Conservation (phyloP, 2,113 vertebrate species). For the Nansenia antarctica region DNA sequence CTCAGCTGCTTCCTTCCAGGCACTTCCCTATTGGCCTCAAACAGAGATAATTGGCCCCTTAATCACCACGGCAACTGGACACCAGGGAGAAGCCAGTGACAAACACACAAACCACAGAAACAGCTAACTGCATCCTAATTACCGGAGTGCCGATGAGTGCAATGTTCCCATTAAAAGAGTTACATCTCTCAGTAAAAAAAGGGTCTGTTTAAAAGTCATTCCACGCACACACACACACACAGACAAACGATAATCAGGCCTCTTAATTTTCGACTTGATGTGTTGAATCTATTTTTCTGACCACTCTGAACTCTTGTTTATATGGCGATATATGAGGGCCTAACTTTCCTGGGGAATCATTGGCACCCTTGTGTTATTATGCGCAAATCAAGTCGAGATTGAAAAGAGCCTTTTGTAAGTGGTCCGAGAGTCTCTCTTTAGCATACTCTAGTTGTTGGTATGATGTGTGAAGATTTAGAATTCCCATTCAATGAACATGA, state of each 20-base stretch:
- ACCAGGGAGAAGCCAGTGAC: constrained; percentile 27
- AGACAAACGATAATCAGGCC: constrained; percentile 15
- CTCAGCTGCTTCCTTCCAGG: constrained; percentile 17
- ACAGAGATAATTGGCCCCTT: constrained; percentile 28
- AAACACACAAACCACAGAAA: constrained; percentile 26
- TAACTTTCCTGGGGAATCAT: background rate
- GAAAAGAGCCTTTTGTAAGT: constrained; percentile 1
- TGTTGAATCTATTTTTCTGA: constrained; percentile 22
- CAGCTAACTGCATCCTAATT: constrained; percentile 29
- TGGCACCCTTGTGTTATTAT: constrained; percentile 18
- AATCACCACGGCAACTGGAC: constrained; percentile 30
- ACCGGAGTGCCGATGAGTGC: constrained; percentile 25
- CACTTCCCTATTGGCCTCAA: background rate
- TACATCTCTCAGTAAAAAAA: background rate
- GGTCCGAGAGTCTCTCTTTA: too few relatives aligned
- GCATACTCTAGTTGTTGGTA: background rate
- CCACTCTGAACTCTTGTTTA: constrained; percentile 33
- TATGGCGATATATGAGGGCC: constrained; percentile 7
- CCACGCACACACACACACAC: constrained; percentile 5
- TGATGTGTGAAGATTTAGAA: background rate
- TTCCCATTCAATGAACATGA: background rate
- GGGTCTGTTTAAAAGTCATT: constrained; percentile 15
- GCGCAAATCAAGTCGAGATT: constrained; percentile 28
- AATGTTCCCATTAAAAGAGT: constrained; percentile 22
- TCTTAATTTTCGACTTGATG: constrained; percentile 32